Percentiles rank a stretch among this genome's conserved stretches.
phyloP scores from a whole-genome alignment of 2,888 invertebrate species.

The Molanna angustata region DNA sequence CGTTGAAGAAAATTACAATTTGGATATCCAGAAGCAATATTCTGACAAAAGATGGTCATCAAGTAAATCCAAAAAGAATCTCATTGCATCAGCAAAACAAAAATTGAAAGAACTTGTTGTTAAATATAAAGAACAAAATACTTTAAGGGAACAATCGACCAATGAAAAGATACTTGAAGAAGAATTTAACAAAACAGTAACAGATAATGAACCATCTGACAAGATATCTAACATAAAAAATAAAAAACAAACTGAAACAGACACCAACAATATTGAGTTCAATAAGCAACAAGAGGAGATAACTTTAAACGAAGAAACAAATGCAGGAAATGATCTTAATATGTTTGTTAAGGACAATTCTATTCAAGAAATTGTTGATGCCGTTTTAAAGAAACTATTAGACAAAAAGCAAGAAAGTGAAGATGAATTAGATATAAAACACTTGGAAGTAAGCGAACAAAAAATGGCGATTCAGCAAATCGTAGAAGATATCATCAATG shows the following conservation, averaged over 20 bases:
- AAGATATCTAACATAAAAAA: background rate
- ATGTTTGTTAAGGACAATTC: constrained; percentile 22
- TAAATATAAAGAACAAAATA: constrained; percentile 41
- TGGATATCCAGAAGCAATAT: constrained; percentile 33
- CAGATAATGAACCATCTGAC: background rate
- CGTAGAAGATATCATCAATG: constrained; percentile 50
- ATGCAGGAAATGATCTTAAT: constrained; percentile 18
- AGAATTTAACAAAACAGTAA: background rate
- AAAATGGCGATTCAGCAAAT: constrained; percentile 50
- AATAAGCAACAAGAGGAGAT: constrained; percentile 1
- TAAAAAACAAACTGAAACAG: background rate
- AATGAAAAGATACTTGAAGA: background rate
- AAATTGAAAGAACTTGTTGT: constrained; percentile 53
- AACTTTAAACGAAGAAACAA: background rate
- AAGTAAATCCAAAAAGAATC: constrained; percentile 46
- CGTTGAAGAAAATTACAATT: constrained; percentile 26
- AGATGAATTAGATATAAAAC: constrained; percentile 38
- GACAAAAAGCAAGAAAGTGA: constrained; percentile 54
- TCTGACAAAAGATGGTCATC: constrained; percentile 28
- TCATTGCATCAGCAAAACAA: constrained; percentile 52
- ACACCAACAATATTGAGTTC: background rate
- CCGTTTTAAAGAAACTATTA: constrained; percentile 54
- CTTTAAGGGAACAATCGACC: background rate
- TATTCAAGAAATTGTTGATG: constrained; percentile 50
- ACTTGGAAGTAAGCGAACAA: constrained; percentile 42